Base-by-base conservation (phyloP, 1,140 invertebrate species). In the Psilanteris sp. region DNA sequence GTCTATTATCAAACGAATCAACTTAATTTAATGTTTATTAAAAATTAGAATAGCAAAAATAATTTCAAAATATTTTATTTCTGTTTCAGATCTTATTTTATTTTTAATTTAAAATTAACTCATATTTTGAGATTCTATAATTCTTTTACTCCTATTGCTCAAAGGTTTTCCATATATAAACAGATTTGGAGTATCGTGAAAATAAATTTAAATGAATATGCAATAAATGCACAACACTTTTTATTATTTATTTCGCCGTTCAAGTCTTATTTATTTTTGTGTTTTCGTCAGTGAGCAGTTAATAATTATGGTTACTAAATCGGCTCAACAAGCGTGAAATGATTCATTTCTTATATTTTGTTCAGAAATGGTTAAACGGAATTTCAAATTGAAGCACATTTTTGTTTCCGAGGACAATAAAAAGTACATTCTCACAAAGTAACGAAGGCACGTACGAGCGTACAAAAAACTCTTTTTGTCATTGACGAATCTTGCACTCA, bases 331-430 rank as follows among this genome's bases (percentile, higher is more conserved):
- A 34, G 37, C 29, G 29, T 18, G 15, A 55, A 55, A 44, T 22
- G 22, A 10, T 10, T 44, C 10, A 15, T 18, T 29, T 46, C 7
- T 44, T 46, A 36, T 29, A 8, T 41, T 43, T 50, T 29, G 15
- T 29, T 44, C 5, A 29, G 29, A 46, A 66, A 36, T 16, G 37
- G 41, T 48, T 48, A 68, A 50, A 68, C 14, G 32, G n/a, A 15
- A 16, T 34, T 52, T 37, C 3, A 24, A 22, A 67, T 46, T 54
- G 50, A 41, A 52, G 59, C 13, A 11, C 18, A 43, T 15, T 67
- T 59, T 39, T 37, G 20, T 43, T 68, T 32, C 7, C 41, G 24
- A 36, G 13, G 48, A 68, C 31, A 57, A 68, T 57, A 68, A 68
- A 9, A 11, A 67, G 39, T 37, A 27, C 18, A 26, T 44, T 11